Base-by-base conservation (phyloP, 2,113 vertebrate species). In the Neofelis nebulosa region DNA sequence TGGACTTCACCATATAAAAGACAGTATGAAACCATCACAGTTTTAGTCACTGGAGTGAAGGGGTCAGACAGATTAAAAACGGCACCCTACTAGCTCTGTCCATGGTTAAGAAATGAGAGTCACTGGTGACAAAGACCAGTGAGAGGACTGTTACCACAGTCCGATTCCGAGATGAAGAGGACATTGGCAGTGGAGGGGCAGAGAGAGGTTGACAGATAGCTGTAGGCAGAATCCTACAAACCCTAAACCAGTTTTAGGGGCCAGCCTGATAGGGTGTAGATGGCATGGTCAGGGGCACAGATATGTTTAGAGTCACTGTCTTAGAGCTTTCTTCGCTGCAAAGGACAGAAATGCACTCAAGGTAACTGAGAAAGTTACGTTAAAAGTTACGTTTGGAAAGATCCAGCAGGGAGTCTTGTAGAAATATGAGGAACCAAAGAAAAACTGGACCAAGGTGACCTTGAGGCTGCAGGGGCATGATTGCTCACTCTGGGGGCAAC, bases 311-410 rank as follows among this genome's bases (percentile, higher is more conserved):
- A 31, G 25, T 80, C 52, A 21, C 31, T 94, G 11, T 71, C 31
- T 74, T 50, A 73, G 83, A 83, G 52, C 63, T 80, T 96, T 16
- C n/a, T 50, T 89, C 4, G 16, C 88, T 50, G 21, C 63, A 74
- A 36, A 61, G 7, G 66, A 55, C 13, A 50, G 68, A 73, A 31
- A 41, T 80, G 27, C 45, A 68, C n/a, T 85, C 6, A 41, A 15
- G 18, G 11, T 29, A 27, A 38, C 63, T 57, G 15, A 5, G 21
- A 36, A 55, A 74, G 38, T 27, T 79, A 74, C 69, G 63, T 27
- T 79, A 74, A 78, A 52, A 57, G 0, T 36, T 36, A 7, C 66
- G 21, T 80, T 84, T 88, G n/a, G 57, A 88, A 82, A 89, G 52
- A 66, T 36, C 23, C 5, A 48, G 5, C 1, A 18, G 66, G 36